Conservation (phyloP, 2,797 vertebrate species). For the Sandelia bainsii region DNA sequence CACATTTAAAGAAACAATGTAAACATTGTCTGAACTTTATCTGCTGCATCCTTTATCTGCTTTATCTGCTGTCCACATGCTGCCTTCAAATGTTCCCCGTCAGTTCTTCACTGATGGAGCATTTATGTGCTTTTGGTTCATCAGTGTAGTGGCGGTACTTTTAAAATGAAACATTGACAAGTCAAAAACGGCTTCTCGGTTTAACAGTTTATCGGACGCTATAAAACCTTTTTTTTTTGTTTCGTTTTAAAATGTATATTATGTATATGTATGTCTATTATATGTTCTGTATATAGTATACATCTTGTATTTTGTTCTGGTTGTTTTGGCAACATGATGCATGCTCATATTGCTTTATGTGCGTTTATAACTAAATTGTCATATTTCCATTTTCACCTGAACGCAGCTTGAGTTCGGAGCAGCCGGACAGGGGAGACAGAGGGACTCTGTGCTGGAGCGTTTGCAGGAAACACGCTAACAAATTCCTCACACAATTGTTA, state of each 20-base stretch:
- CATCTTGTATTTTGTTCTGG: no score
- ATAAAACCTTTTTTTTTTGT: no score
- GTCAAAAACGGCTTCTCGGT: no score
- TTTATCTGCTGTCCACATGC: slow-evolving; percentile 3
- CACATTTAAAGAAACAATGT: no score
- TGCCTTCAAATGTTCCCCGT: slow-evolving; percentile 27
- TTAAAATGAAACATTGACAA: not conserved
- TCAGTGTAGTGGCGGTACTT: no score
- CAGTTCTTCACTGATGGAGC: not conserved
- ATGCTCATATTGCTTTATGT: not conserved
- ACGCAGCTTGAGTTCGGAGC: slow-evolving; percentile 34
- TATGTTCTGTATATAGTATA: no score
- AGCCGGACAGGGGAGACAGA: slow-evolving; percentile 13
- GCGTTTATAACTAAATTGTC: fast-evolving
- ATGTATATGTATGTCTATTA: no score
- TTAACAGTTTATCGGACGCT: no score
- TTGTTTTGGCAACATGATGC: no score
- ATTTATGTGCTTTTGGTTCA: not conserved
- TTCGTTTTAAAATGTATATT: no score
- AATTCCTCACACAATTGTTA: slow-evolving; percentile 22
- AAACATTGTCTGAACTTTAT: no score
- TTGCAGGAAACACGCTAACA: slow-evolving; percentile 54
- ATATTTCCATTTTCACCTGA: slow-evolving; percentile 35
- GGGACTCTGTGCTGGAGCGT: not conserved
- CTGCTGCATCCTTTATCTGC: not conserved